Evolutionary conservation across 2,113 vertebrate genomes (phyloP), one percentile per base, ranked within the genome.

Genomic region (Cettia cetti): DNA sequence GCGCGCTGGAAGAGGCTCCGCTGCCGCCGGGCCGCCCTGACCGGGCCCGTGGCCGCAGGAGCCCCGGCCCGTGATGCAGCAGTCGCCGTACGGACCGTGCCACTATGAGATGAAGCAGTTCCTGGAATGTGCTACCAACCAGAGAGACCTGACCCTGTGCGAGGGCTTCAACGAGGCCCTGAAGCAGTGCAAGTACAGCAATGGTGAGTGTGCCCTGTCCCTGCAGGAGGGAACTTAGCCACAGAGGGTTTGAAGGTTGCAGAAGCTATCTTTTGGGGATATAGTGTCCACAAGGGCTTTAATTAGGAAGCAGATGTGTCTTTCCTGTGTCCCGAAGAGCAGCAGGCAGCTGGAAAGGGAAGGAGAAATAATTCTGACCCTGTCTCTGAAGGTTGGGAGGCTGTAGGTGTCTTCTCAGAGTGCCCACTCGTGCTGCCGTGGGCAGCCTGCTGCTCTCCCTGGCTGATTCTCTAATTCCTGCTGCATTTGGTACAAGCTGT

Each of bases 111-210:
- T 99, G 92, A 98, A 94, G 87, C 99, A 99, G 97, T 99, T 99
- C 96, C 97, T 99, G 92, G 98, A 99, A 10, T 99, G 99, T 35
- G 99, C 99, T 2, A 99, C 98, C 68, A 98, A 89, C 81, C 99
- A 99, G 96, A 94, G 82, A 3, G 99, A 99, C 96, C 97, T 99
- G 94, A 98, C 95, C 88, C 65, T 99, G 72, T 99, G 99, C 6
- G 99, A 99, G 95, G 99, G 99, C 89, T 99, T 99, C 97, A 99
- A 96, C 1, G 99, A 99, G 96, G 99, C 98, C 0, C 98, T 99
- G 95, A 99, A 99, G 96, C 99, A 99, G 93, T 99, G 99, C 98
- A 99, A 99, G 86, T 96, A 97, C 56, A 98, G 98, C 82, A 97
- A 97, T 0, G 99, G 99, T 99, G 94, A 97, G 98, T 2, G 15